Percentiles rank a stretch among this genome's conserved stretches.
phyloP scores from a whole-genome alignment of 2,797 vertebrate species.

The Coilia nasus region DNA sequence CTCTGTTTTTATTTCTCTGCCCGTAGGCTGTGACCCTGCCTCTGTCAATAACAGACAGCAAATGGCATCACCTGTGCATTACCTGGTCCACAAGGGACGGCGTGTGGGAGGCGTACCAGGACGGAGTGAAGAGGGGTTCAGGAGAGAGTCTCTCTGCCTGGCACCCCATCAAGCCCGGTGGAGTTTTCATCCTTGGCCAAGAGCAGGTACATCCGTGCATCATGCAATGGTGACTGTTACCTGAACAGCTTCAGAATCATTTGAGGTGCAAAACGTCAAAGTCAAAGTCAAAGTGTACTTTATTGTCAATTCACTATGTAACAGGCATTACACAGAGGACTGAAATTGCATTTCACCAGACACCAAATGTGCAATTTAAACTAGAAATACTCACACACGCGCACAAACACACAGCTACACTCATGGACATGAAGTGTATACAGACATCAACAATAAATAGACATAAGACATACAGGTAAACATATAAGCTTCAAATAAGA shows the following conservation, averaged over 20 bases:
- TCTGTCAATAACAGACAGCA: slow-evolving; percentile 73
- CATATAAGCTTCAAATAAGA: no score
- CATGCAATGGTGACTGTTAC: neutral
- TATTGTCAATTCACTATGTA: no score
- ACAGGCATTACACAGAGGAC: no score
- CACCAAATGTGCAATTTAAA: no score
- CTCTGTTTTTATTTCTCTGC: slow-evolving; percentile 27
- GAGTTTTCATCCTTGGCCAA: slow-evolving; percentile 83
- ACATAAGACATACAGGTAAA: no score
- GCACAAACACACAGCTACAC: no score
- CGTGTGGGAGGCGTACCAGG: slow-evolving; percentile 78
- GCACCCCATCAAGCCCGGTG: slow-evolving; percentile 81
- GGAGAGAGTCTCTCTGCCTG: slow-evolving; percentile 77
- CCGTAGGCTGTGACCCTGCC: slow-evolving; percentile 76
- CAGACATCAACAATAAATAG: no score
- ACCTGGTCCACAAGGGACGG: slow-evolving; percentile 85
- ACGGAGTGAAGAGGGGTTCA: slow-evolving; percentile 73
- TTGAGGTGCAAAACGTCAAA: neutral
- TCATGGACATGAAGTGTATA: no score
- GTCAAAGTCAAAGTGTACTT: no score
- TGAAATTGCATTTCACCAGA: no score
- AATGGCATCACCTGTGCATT: slow-evolving; percentile 86
- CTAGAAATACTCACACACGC: no score
- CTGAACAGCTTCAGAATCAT: neutral
- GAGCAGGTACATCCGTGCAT: slow-evolving; percentile 76